Conservation (phyloP, 2,888 invertebrate genomes). For the Archips crataeganus region DNA sequence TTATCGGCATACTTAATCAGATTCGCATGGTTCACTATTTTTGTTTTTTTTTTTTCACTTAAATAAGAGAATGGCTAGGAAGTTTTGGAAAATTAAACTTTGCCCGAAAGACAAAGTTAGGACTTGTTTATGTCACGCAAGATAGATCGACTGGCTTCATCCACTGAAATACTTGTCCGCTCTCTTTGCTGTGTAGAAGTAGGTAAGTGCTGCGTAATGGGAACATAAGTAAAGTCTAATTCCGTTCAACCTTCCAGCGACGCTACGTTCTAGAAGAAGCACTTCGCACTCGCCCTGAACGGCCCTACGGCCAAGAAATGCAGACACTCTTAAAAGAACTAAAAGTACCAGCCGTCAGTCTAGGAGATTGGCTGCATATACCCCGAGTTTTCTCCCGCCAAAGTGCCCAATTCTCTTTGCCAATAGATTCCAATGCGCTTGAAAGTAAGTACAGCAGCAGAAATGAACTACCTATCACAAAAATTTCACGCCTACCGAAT, state of each 20-base stretch:
- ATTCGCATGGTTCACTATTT: too few relatives aligned
- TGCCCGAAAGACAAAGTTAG: too few relatives aligned
- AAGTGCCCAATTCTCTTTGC: constrained; percentile 91
- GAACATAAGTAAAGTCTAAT: neutral
- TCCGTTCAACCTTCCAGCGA: constrained; percentile 72
- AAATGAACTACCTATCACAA: too few relatives aligned
- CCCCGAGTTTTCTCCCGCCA: constrained; percentile 91
- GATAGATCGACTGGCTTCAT: too few relatives aligned
- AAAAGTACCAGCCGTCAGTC: constrained; percentile 78
- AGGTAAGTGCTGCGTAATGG: neutral
- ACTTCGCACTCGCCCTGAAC: constrained; percentile 81
- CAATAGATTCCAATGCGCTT: constrained; percentile 84
- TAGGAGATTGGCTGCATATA: constrained; percentile 87
- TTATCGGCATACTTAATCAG: too few relatives aligned
- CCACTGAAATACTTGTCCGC: too few relatives aligned
- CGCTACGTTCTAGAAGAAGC: constrained; percentile 90
- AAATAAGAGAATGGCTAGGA: too few relatives aligned
- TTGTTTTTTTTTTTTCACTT: too few relatives aligned
- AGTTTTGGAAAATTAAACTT: too few relatives aligned
- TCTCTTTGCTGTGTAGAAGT: too few relatives aligned
- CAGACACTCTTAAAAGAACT: constrained; percentile 79
- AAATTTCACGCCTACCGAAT: too few relatives aligned
- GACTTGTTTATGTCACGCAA: too few relatives aligned
- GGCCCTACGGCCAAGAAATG: constrained; percentile 79
- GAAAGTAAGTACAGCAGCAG: constrained; percentile 56